Evolutionary conservation across 2,113 vertebrate species (phyloP), one percentile per base, ranked within the genome.

Genomic region (Ailuropoda melanoleuca): DNA sequence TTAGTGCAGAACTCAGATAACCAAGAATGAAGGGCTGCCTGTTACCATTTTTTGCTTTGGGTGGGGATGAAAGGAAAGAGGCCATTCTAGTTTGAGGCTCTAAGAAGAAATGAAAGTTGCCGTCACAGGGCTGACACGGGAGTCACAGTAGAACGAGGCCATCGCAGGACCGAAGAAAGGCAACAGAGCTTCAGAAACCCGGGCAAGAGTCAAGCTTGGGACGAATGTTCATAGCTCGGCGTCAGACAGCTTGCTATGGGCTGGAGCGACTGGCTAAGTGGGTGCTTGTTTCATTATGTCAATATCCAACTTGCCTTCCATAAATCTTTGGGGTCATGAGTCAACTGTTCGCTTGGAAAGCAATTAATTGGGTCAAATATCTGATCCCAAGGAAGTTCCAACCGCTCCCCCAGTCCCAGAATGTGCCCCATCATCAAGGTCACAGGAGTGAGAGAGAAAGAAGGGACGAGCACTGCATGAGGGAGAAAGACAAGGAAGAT

Each of bases 1-100:
- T 96, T 70, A 77, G 39, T 58, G 18, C n/a, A 93, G 13, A 90
- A 95, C 58, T 66, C 55, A 83, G 89, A 77, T 46, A 77, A 88
- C 39, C 85, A 97, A 95, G 37, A 90, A 93, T 58, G 82, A 94
- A 78, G 39, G n/a, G n/a, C 78, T 72, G 8, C 31, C 31, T 90
- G 7, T 46, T 90, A 31, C 39, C 60, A 81, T n/a, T 77, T 90
- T 70, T 66, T 90, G 34, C 62, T 96, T 92, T 80, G 72, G 24
- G 50, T 6, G 70, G 18, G 17, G 37, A 87, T 66, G 4, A 89
- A 92, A 86, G 31, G 26, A 88, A 2, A 90, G 24, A 18, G 37
- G 21, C 46, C 34, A 18, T 78, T 90, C 29, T 53, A 77, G 70
- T 31, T 60, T 83, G 92, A 94, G 75, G 60, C 23, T 83, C 53